These are phyloP conservation scores for Falco naumanni DNA, from an alignment of 2,797 vertebrate genomes.

Conservation along the genomic window DNA sequence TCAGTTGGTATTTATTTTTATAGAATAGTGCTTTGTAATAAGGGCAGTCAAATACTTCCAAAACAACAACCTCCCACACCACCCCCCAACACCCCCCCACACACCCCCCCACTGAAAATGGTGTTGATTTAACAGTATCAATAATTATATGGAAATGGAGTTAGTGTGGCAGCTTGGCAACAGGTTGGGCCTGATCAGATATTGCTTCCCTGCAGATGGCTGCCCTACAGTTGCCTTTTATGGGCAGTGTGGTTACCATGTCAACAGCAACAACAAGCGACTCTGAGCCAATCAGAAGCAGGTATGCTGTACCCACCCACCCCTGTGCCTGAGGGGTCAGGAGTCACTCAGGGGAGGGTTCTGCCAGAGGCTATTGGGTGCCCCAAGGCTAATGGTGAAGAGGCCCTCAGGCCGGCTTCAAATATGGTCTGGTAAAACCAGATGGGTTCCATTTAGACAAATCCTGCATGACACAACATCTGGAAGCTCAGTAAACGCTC, in stretches of 20 bases:
- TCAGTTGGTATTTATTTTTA: background rate
- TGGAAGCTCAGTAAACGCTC: background rate
- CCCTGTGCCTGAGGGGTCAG: no score
- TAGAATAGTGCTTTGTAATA: background rate
- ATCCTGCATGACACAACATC: background rate
- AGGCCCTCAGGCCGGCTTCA: fast-evolving
- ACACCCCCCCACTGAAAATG: background rate
- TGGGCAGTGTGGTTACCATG: background rate
- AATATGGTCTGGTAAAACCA: background rate
- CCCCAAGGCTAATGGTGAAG: background rate
- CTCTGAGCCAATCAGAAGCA: background rate
- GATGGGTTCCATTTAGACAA: background rate
- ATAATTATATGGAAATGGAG: background rate
- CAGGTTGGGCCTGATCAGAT: background rate
- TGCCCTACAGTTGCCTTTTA: background rate
- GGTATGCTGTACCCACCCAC: fast-evolving
- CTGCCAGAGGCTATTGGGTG: background rate
- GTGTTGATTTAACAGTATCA: background rate
- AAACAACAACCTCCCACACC: background rate
- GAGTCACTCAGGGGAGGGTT: background rate
- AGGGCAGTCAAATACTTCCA: background rate
- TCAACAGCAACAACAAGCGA: fast-evolving
- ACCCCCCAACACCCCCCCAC: no score
- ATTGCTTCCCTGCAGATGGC: background rate
- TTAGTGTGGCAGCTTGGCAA: background rate